Base-by-base conservation (phyloP, 2,797 vertebrate genomes). In the Sebastes wilsoni region DNA sequence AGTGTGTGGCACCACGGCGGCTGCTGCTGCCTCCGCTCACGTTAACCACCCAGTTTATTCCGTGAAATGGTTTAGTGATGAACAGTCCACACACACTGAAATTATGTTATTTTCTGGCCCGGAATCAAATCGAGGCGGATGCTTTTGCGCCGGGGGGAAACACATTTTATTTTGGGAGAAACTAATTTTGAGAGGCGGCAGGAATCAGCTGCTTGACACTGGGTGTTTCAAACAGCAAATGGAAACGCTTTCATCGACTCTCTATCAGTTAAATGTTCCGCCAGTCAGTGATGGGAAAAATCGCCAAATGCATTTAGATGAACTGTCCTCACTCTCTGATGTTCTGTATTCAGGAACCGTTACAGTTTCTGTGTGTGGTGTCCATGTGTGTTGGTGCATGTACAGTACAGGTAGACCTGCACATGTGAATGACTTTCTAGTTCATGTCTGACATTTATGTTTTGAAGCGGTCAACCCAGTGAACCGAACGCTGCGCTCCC, bases 121-220 rank as follows among this genome's bases (percentile, higher is more conserved):
- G 1, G 71, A 61, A 69, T 71, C 32, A 30, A 79, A 79, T 76
- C 1, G 12, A 66, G 52, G 66, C 55, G 38, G 52, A 80, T n/a
- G 32, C 60, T 79, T 54, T 81, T 54, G 38, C 10, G 2, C 59
- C 60, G 16, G 25, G 34, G 42, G 66, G 36, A 72, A 70, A 76
- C 72, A 14, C 9, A 4, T 66, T 66, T 61, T 36, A 38, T 66
- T 25, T 72, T 68, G 4, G 8, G 34, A 30, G 25, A 25, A 75
- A 79, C 59, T 64, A 28, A 82, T 77, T 86, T 79, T 79, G 80
- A 80, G 34, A 68, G 81, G 71, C 34, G 14, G 61, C 77, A 28
- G 79, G 70, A 84, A 86, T 58, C 79, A 30, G 74, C 85, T 72
- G 79, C 64, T 64, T 77, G 80, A 60, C 60, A 8, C 61, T 4